Conservation (phyloP, 2,797 vertebrate species). For the Anolis apletophallus region DNA sequence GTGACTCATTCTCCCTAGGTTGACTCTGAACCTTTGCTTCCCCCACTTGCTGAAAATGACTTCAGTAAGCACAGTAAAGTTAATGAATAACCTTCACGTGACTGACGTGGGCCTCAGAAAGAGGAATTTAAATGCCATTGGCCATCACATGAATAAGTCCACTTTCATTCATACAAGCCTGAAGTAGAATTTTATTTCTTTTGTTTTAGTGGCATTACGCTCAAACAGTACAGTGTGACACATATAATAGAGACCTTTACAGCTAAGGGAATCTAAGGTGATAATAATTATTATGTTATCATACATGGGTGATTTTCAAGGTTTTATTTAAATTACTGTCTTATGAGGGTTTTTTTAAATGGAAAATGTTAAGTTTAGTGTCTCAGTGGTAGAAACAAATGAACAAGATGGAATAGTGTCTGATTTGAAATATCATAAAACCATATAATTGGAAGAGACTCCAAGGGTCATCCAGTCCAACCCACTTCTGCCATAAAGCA, state of each 20-base stretch:
- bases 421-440: neutral
- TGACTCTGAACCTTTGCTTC: conserved; percentile 62
- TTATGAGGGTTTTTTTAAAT: neutral
- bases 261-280: conserved; percentile 35
- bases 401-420: neutral
- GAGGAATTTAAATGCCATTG: conserved; percentile 17
- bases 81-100: conserved; percentile 70
- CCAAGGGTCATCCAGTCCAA: too few relatives aligned
- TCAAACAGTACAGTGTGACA: conserved; percentile 15
- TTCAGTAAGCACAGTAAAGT: conserved; percentile 54
- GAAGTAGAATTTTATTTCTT: conserved; percentile 30
- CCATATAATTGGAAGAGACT: too few relatives aligned
- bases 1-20: conserved; percentile 44
- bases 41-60: conserved; percentile 38
- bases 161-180: conserved; percentile 55
- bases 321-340: neutral
- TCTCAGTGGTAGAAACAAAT: neutral
- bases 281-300: conserved; percentile 50
- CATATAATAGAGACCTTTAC: conserved; percentile 35
- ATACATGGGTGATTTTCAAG: neutral
- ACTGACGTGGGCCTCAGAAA: conserved; percentile 39
- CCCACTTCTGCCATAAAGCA: too few relatives aligned
- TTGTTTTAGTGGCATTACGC: conserved; percentile 11
- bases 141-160: conserved; percentile 17
- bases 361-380: neutral